A percentile compares a stretch with the other conserved stretches of the same genome.
These are phyloP conservation scores for Channa argus DNA, from an alignment of 2,113 vertebrate species.

Conservation along the genomic window DNA sequence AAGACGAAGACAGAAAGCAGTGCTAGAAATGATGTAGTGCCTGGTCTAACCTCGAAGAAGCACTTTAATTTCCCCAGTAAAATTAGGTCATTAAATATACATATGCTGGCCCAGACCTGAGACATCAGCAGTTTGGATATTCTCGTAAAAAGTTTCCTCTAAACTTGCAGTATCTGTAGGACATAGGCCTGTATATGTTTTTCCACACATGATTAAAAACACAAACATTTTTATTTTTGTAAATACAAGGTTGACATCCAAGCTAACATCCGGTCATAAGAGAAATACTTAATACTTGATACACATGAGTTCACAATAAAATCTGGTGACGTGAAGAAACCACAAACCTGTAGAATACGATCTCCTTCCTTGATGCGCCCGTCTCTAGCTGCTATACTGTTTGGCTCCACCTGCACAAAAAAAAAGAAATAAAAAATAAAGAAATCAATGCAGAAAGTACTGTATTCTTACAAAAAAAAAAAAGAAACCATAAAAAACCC, in stretches of 20 bases:
- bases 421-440: not conserved
- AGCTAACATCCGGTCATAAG: not conserved
- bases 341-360: slow-evolving; percentile 91
- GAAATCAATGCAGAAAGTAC: slow-evolving; percentile 7
- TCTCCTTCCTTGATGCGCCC: slow-evolving; percentile 95
- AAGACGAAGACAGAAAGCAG: slow-evolving; percentile 24
- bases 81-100: slow-evolving; percentile 70
- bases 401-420: slow-evolving; percentile 88
- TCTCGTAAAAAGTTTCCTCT: not conserved
- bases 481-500: too few species aligned
- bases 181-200: too few species aligned
- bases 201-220: too few species aligned
- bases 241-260: not conserved
- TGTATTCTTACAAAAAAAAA: too few species aligned
- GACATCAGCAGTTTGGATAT: slow-evolving; percentile 9
- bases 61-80: slow-evolving; percentile 67
- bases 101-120: slow-evolving; percentile 25
- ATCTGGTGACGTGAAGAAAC: slow-evolving; percentile 21
- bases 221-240: too few species aligned
- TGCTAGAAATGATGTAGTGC: slow-evolving; percentile 48
- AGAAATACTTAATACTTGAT: too few species aligned
- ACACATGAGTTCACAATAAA: slow-evolving; percentile 12
- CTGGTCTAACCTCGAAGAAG: slow-evolving; percentile 30
- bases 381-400: slow-evolving; percentile 94
- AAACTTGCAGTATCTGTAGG: too few species aligned